phyloP scores from a whole-genome alignment of 2,113 vertebrate species.

The Carollia perspicillata region DNA sequence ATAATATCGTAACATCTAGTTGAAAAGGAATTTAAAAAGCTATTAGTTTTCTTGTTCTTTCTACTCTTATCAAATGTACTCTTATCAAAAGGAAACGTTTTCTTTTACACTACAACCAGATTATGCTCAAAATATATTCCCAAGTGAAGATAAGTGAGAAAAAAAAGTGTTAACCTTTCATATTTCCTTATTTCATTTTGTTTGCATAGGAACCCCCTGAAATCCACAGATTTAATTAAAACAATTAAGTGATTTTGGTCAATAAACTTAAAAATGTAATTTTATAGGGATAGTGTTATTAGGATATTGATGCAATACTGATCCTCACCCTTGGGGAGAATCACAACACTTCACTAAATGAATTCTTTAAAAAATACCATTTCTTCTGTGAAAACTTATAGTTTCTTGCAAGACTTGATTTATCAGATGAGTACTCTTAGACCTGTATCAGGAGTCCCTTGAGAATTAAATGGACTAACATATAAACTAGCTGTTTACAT shows the following conservation, averaged over 20 bases:
- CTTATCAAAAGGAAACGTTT: neutral
- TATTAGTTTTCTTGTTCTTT: neutral
- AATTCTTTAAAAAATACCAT: neutral
- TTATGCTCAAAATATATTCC: neutral
- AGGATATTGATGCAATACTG: neutral
- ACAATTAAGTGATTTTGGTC: neutral
- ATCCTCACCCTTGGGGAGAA: neutral
- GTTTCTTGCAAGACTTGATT: neutral
- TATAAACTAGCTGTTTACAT: neutral
- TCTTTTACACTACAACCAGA: neutral
- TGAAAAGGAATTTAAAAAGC: neutral
- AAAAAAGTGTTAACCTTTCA: neutral
- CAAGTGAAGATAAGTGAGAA: neutral
- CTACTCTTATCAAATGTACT: neutral
- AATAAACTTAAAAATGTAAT: neutral
- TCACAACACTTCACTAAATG: neutral
- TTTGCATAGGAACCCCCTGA: neutral
- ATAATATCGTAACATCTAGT: neutral
- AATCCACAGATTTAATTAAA: neutral
- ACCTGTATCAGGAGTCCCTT: neutral
- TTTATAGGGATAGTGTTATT: neutral
- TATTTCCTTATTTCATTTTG: neutral
- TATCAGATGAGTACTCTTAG: neutral
- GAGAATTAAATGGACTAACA: neutral
- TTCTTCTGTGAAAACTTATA: neutral